Base-by-base conservation (phyloP, 2,888 invertebrate genomes). In the Therioaphis trifolii region DNA sequence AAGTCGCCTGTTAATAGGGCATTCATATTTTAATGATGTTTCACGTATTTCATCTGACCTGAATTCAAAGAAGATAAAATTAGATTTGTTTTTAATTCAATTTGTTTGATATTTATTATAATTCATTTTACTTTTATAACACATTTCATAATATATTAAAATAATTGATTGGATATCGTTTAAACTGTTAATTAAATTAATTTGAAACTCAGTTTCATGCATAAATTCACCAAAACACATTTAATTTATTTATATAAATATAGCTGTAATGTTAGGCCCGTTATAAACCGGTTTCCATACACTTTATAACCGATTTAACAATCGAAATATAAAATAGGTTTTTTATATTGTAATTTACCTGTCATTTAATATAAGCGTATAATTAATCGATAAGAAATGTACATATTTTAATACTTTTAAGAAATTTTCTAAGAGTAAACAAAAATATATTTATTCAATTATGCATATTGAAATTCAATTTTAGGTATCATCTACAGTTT, bases 41-140 rank as follows among this genome's bases (percentile, higher is more conserved):
- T 63, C 52, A 66, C 43, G 21, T 9, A 61, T 55, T 80, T 80
- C 29, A 29, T 24, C 46, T 80, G 46, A 80, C 80, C 61, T 29
- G 27, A 69, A 80, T 49, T n/a, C 18, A 15, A 79, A 46, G 7
- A 55, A 43, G 79, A 43, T 58, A 71, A 58, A 79, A 58, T 58
- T 79, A 79, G 79, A 79, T 71, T 69, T 55, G n/a, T 61, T 76
- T 63, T 2, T 52, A n/a, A 52, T 49, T 14, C 27, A 71, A n/a
- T 18, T 27, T 46, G n/a, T n/a, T 29, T 46, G 9, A 14, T 24
- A 24, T 24, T 71, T 24, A 5, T 29, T 27, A 18, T 49, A 18
- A 71, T 49, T 27, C 35, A 27, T 2, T 0, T n/a, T 24, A 52
- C 5, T 49, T 14, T 12, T 29, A 14, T n/a, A 29, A 72, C 27